These are phyloP conservation scores for Coptotermes formosanus DNA, from an alignment of 1,140 invertebrate genomes.

Conservation along the genomic window DNA sequence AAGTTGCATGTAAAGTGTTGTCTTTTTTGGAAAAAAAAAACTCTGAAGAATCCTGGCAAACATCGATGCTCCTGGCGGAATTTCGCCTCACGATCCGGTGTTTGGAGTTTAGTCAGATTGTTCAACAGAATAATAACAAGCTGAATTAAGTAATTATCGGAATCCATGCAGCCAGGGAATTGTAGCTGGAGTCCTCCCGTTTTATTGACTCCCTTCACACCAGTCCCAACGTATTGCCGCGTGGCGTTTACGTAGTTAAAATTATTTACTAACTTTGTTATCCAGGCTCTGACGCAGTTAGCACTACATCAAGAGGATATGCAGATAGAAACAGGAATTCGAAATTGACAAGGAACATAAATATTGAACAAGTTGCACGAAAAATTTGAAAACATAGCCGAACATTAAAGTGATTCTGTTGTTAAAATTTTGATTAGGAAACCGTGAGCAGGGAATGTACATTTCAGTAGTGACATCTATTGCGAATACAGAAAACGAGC, in stretches of 20 bases:
- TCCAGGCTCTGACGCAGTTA: background rate
- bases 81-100: no score
- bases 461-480: background rate
- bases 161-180: no score
- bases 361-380: conserved; percentile 8
- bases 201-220: background rate
- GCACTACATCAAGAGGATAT: conserved; percentile 16
- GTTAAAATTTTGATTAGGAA: background rate
- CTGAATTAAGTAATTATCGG: no score
- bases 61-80: no score
- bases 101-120: no score
- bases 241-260: background rate
- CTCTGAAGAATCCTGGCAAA: no score
- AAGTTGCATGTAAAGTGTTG: no score
- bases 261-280: background rate
- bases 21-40: no score
- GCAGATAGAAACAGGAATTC: background rate
- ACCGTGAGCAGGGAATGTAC: background rate
- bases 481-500: no score
- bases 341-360: conserved; percentile 19
- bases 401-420: background rate
- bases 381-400: conserved; percentile 5
- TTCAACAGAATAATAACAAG: no score
- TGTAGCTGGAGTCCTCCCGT: no score
- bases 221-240: background rate